A percentile compares a stretch with the other conserved stretches of the same genome.
Evolutionary conservation across 2,113 vertebrate genomes (phyloP).

Genomic region (Acrocephalus kingi): DNA sequence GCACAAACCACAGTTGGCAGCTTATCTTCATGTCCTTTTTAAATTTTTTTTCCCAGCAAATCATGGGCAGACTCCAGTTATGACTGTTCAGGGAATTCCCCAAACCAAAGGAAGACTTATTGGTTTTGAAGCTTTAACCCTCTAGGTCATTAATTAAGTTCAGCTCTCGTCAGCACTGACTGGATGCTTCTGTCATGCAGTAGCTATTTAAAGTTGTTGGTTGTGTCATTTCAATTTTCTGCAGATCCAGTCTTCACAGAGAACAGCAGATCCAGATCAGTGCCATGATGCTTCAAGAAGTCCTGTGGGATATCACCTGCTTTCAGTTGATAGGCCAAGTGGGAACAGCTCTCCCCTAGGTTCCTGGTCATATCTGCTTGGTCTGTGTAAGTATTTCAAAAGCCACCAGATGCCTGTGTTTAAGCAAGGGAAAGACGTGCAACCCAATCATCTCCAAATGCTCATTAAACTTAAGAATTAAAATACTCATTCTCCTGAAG

Average conservation of each 20-base stretch:
- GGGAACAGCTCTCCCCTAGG: not conserved
- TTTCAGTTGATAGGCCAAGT: not conserved
- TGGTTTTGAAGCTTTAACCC: not conserved
- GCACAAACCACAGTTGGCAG: not conserved
- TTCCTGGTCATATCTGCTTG: not conserved
- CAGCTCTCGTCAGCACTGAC: slow-evolving; percentile 10
- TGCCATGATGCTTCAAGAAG: not conserved
- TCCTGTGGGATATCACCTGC: not conserved
- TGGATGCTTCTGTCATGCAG: slow-evolving; percentile 8
- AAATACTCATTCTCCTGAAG: not conserved
- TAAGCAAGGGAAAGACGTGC: not conserved
- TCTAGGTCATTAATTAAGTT: not conserved
- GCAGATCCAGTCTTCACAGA: not conserved
- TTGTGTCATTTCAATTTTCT: not conserved
- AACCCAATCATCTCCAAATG: not conserved
- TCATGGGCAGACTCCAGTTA: not conserved
- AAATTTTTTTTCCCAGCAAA: not conserved
- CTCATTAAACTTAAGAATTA: not conserved
- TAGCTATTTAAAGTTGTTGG: not conserved
- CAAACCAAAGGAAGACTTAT: not conserved
- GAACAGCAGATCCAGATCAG: not conserved
- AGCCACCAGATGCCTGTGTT: not conserved
- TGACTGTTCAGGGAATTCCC: not conserved
- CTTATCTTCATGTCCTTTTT: not conserved
- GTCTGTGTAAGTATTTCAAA: not conserved